phyloP scores from a whole-genome alignment of 2,888 invertebrate genomes.

The Aleiodes alternator region DNA sequence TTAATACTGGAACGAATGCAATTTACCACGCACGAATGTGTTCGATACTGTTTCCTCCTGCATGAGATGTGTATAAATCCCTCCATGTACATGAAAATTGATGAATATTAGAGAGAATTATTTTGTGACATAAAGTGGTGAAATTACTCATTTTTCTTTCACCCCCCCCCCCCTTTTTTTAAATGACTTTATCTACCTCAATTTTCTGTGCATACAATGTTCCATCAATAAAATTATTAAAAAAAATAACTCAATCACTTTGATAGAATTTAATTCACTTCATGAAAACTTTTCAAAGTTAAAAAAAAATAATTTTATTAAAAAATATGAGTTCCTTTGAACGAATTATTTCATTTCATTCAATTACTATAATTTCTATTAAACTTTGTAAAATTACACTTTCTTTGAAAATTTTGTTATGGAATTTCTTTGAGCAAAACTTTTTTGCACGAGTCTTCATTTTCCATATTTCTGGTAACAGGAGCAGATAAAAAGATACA shows the following conservation, averaged over 20 bases:
- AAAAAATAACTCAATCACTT: not conserved
- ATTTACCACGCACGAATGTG: constrained; percentile 42
- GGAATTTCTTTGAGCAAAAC: too few species aligned
- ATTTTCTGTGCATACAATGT: too few species aligned
- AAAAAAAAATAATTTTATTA: too few species aligned
- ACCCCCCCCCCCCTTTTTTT: not conserved
- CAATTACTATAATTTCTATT: too few species aligned
- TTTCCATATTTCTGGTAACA: too few species aligned
- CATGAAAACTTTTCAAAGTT: not conserved
- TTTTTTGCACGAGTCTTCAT: too few species aligned
- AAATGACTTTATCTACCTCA: constrained; percentile 8
- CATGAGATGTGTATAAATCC: not conserved
- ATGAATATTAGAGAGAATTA: constrained; percentile 24
- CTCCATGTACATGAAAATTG: constrained; percentile 12
- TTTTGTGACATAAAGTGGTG: constrained; percentile 7
- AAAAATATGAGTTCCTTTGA: too few species aligned
- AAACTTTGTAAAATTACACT: too few species aligned
- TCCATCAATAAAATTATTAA: too few species aligned
- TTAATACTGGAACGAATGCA: constrained; percentile 31
- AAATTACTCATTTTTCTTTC: not conserved
- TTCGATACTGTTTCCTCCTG: constrained; percentile 21
- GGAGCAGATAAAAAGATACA: too few species aligned
- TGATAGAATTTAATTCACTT: not conserved
- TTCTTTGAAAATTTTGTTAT: too few species aligned
- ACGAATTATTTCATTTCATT: too few species aligned